A percentile compares a stretch with the other conserved stretches of the same genome.
phyloP scores from a whole-genome alignment of 2,113 vertebrate genomes.

The Otolemur garnettii region DNA sequence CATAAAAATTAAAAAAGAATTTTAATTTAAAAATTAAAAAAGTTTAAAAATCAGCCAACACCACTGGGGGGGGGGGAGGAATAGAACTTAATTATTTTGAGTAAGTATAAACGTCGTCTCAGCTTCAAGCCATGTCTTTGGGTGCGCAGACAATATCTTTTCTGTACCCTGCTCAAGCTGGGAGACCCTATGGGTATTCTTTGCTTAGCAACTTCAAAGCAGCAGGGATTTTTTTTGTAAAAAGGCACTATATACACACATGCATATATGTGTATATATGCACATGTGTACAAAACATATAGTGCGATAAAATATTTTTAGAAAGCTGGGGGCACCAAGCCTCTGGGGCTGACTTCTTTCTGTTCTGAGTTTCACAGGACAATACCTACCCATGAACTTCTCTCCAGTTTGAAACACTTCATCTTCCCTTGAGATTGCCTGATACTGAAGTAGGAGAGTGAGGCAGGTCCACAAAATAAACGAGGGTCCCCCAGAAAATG shows the following conservation, averaged over 20 bases:
- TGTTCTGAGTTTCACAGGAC: not conserved
- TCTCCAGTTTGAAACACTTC: not conserved
- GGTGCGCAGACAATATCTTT: not conserved
- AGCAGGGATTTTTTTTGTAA: not conserved
- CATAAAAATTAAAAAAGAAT: not conserved
- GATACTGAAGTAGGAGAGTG: not conserved
- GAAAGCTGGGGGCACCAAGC: constrained; percentile 10
- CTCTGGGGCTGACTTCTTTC: not conserved
- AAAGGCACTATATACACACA: not conserved
- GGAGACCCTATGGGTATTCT: not conserved
- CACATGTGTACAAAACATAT: not conserved
- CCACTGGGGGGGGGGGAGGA: not conserved
- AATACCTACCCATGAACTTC: not conserved
- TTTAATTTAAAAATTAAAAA: not conserved
- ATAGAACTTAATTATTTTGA: not conserved
- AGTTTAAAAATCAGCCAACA: not conserved
- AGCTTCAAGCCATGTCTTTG: not conserved
- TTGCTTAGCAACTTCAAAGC: not conserved
- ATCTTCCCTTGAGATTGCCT: not conserved
- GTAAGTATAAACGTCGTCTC: not conserved
- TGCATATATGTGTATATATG: not conserved
- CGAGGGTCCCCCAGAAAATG: not conserved
- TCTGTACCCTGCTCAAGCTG: not conserved
- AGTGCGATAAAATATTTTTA: not conserved
- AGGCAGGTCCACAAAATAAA: not conserved